Percentiles rank a stretch among this genome's conserved stretches.
These are phyloP conservation scores for Microctenopoma stevenorrisi DNA, from an alignment of 2,797 vertebrate genomes.

Conservation along the genomic window DNA sequence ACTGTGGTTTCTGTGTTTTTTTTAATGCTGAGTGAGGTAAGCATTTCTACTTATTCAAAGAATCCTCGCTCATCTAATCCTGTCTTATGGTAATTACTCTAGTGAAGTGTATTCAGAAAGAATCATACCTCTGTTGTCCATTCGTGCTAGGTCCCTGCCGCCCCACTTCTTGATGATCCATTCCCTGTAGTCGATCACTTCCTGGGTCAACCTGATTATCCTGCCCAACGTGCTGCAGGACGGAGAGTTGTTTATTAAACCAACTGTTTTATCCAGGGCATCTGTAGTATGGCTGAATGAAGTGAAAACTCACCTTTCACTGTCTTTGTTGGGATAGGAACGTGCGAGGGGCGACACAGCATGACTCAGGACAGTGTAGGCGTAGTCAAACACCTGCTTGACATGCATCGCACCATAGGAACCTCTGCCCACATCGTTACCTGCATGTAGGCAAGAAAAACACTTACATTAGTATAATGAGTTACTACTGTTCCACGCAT, in stretches of 20 bases:
- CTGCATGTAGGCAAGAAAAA: slow-evolving; percentile 66
- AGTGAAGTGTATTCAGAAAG: neutral
- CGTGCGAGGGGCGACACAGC: slow-evolving; percentile 93
- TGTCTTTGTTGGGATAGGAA: slow-evolving; percentile 96
- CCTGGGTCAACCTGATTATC: slow-evolving; percentile 96
- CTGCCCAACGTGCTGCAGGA: slow-evolving; percentile 91
- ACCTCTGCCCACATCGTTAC: slow-evolving; percentile 96
- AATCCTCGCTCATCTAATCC: neutral
- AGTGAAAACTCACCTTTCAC: slow-evolving; percentile 86
- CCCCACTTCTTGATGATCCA: slow-evolving; percentile 98
- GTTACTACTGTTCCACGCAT: no score
- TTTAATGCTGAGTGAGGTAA: neutral
- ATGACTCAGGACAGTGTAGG: slow-evolving; percentile 95
- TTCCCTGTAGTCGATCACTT: slow-evolving; percentile 96
- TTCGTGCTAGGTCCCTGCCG: slow-evolving; percentile 79
- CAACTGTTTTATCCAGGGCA: neutral
- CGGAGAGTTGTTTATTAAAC: neutral
- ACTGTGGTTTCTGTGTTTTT: neutral
- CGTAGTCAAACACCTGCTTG: slow-evolving; percentile 97
- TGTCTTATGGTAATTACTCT: neutral
- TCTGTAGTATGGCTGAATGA: neutral
- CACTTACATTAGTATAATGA: neutral
- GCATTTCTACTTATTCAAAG: neutral
- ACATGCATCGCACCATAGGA: slow-evolving; percentile 98
- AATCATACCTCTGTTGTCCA: slow-evolving; percentile 85